Base-by-base conservation (phyloP, 2,888 invertebrate species). In the Apantesis nais region DNA sequence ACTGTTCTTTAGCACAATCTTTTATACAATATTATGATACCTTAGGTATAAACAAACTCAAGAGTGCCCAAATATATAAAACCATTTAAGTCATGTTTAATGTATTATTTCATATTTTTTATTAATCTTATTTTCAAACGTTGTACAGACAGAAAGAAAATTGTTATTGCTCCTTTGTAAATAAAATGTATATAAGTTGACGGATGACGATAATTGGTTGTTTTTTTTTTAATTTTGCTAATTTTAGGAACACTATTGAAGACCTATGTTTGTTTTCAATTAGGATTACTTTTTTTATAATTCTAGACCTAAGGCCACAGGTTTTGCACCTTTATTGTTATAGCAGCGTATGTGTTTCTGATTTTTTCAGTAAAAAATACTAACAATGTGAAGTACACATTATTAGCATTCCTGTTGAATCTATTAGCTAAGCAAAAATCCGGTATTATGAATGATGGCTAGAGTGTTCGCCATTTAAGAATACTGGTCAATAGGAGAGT, bases 121-220 rank as follows among this genome's bases (percentile, higher is more conserved):
- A 34, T 11, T 63, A 29, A 9, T 48, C 62, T 62, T 70, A 65
- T 22, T 61, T 66, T 62, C n/a, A 39, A 31, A 4, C 67, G 71
- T 74, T 78, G 77, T 77, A 78, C 71, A 81, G 76, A 72, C 71
- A 58, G 62, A 34, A 61, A 72, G 55, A 65, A 76, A 72, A 63
- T 73, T 74, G 48, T 39, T 68, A 62, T 65, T 64, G 74, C 78
- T 75, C 60, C 71, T 78, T 73, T 82, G 74, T 78, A 77, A 75
- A 80, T 77, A 80, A 70, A 73, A 62, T 80, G 69, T 74, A 79
- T 41, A 70, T 82, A 78, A 69, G 41, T 71, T 72, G 68, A 67
- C 62, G 66, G 77, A 68, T 67, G 61, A 73, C 62, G 31, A 73
- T 71, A 52, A 64, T 70, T 74, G 48, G 19, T 5, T 55, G 48